Evolutionary conservation across 35 echinoderm and acorn worm species (phyloP), one percentile per base, ranked within the genome.

Genomic region (Eucidaris tribuloides): DNA sequence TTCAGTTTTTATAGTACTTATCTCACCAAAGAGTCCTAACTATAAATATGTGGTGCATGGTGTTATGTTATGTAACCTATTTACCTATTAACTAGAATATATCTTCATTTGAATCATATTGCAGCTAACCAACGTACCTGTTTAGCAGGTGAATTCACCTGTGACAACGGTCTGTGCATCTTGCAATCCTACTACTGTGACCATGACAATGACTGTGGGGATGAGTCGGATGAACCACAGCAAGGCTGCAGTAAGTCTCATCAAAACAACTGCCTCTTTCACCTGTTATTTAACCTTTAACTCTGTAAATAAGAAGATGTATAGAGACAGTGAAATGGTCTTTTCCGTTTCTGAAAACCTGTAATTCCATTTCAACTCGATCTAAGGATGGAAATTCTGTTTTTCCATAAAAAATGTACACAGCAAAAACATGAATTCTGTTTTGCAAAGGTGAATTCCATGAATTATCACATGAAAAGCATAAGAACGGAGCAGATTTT

Each of bases 161-260:
- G 94, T 77, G 82, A 31, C n/a, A 88, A 91, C 85, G 89, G 84
- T 1, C 38, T 84, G 0, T 97, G 94, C 55, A 97, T 97, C 30
- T 81, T 60, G 34, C 20, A 31, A 1, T 29, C 14, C 7, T 97
- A 89, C 84, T 35, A 58, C 11, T 97, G 94, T 89, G 94, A 97
- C 63, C 62, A 91, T 42, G 83, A 97, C 49, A 88, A 88, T 44
- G 94, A 97, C 46, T 97, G 94, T 70, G 94, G 89, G 11, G 94
- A 97, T 81, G 1, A 1, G 6, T 92, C 84, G 5, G 93, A 96
- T 84, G 89, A 96, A 77, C 18, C 15, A 0, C 2, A 4, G 11
- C n/a, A n/a, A n/a, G 24, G 50, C 7, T 91, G 92, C 62, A 82
- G 92, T 94, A 89, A 81, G 86, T 83, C n/a, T n/a, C n/a, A n/a